Evolutionary conservation across 2,888 invertebrate genomes (phyloP).

Genomic region (Catocala nupta): DNA sequence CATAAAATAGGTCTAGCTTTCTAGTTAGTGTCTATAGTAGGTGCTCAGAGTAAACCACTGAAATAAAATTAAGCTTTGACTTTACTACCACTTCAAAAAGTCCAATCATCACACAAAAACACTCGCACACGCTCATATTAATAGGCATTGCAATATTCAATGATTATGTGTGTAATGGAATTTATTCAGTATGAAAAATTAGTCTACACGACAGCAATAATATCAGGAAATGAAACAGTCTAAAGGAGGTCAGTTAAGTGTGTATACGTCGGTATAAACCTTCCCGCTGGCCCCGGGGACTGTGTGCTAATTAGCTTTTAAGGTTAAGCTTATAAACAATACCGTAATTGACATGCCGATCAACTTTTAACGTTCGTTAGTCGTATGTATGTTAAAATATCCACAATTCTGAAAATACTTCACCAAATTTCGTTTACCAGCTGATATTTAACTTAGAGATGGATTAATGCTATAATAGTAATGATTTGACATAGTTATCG

Average conservation of each 20-base stretch:
- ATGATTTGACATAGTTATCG: too few relatives aligned
- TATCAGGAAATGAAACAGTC: slow-evolving; percentile 35
- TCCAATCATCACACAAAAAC: too few relatives aligned
- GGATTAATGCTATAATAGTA: too few relatives aligned
- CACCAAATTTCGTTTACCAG: too few relatives aligned
- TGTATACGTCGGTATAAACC: slow-evolving; percentile 19
- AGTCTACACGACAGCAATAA: slow-evolving; percentile 1
- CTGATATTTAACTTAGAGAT: too few relatives aligned
- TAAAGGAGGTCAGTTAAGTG: slow-evolving; percentile 31
- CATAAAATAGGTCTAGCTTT: too few relatives aligned
- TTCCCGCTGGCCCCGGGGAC: slow-evolving; percentile 40
- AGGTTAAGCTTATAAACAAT: slow-evolving; percentile 32
- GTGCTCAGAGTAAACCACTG: too few relatives aligned
- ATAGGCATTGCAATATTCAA: too few relatives aligned
- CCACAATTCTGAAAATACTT: not conserved
- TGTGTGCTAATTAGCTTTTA: slow-evolving; percentile 45
- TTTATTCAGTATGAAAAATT: slow-evolving; percentile 23
- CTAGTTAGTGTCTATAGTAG: too few relatives aligned
- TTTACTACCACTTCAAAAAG: too few relatives aligned
- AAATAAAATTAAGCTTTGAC: too few relatives aligned
- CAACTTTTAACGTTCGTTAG: slow-evolving; percentile 7
- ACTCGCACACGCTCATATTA: too few relatives aligned
- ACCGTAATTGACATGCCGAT: slow-evolving; percentile 27
- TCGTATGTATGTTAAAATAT: not conserved
- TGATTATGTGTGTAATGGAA: slow-evolving; percentile 3